These are phyloP conservation scores for Melanotaenia trifasciata DNA, from an alignment of 2,797 vertebrate genomes.

Conservation along the genomic window DNA sequence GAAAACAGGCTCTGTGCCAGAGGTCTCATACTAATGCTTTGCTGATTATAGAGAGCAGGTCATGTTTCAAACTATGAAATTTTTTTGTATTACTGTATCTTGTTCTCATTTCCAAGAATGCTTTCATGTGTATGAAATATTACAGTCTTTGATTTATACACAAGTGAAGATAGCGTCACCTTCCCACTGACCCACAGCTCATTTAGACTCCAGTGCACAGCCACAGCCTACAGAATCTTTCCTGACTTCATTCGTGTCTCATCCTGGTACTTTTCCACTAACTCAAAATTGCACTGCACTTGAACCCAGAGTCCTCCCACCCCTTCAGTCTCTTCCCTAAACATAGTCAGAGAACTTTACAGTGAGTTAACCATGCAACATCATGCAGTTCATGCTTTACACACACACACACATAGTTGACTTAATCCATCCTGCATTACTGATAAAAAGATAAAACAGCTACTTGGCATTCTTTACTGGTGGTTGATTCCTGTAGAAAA, in stretches of 20 bases:
- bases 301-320: conserved; percentile 44
- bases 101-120: not conserved
- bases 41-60: conserved; percentile 23
- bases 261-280: conserved; percentile 79
- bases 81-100: not conserved
- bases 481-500: too few species aligned
- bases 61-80: not conserved
- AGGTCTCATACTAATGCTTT: conserved; percentile 21
- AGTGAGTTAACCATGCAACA: conserved; percentile 4
- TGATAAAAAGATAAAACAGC: too few species aligned
- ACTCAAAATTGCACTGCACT: conserved; percentile 60
- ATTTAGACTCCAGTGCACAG: conserved; percentile 2
- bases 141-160: conserved; percentile 13
- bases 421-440: not conserved
- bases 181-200: not conserved
- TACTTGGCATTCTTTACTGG: too few species aligned
- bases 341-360: conserved; percentile 52
- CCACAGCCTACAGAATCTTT: conserved; percentile 26
- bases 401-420: conserved; percentile 1
- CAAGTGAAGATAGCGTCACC: not conserved
- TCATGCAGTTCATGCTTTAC: conserved; percentile 1
- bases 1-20: not conserved
- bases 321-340: conserved; percentile 21
- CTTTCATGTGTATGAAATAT: conserved; percentile 14
- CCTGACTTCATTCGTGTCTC: conserved; percentile 23